These are phyloP conservation scores for Drosophila imparisetae DNA, from an alignment of 2,888 invertebrate genomes.

Conservation along the genomic window DNA sequence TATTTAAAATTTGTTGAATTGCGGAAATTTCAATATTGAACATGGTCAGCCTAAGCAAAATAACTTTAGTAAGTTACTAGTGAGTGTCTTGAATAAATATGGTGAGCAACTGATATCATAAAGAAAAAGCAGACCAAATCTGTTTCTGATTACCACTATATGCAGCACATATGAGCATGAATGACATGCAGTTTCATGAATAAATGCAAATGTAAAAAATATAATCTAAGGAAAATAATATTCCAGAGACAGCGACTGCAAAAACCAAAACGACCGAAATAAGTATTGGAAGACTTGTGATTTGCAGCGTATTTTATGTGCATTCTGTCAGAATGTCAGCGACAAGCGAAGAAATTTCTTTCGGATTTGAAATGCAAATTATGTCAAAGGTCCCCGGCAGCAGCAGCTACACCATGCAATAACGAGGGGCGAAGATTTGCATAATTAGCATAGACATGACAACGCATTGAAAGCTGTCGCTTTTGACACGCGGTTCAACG, in stretches of 20 bases:
- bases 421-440: conserved; percentile 52
- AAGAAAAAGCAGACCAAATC: conserved; percentile 20
- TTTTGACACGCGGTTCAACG: conserved; percentile 58
- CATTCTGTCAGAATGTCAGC: conserved; percentile 47
- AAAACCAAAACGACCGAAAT: conserved; percentile 15
- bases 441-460: conserved; percentile 69
- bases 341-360: conserved; percentile 31
- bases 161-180: conserved; percentile 18
- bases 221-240: neutral
- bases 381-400: conserved; percentile 34
- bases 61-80: neutral
- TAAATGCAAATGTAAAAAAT: conserved; percentile 25
- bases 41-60: neutral
- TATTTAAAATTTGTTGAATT: too few relatives aligned
- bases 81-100: conserved; percentile 24
- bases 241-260: neutral
- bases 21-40: neutral
- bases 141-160: conserved; percentile 41
- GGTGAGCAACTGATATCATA: conserved; percentile 12
- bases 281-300: conserved; percentile 8
- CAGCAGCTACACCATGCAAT: neutral
- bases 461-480: conserved; percentile 70
- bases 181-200: conserved; percentile 31
- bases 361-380: conserved; percentile 68
- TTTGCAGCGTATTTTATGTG: conserved; percentile 26